Percentiles rank a stretch among this genome's conserved stretches.
phyloP scores from a whole-genome alignment of 2,888 invertebrate species.

The Boloria selene region DNA sequence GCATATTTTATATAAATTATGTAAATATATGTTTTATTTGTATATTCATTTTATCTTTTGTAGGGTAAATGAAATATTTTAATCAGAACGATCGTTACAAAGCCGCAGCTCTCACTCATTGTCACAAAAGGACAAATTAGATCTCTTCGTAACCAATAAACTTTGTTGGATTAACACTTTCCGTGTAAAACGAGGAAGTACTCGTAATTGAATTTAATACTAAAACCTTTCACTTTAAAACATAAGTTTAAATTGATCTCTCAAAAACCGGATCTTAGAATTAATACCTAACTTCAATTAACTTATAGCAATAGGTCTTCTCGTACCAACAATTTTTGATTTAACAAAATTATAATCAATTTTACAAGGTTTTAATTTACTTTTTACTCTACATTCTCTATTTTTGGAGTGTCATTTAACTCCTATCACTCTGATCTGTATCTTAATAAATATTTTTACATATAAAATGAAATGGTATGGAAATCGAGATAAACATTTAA shows the following conservation, averaged over 20 bases:
- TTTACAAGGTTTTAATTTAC: too few relatives aligned
- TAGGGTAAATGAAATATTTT: conserved; percentile 10
- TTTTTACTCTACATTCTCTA: too few relatives aligned
- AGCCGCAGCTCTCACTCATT: conserved; percentile 19
- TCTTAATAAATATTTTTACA: too few relatives aligned
- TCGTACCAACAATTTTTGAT: too few relatives aligned
- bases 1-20: too few relatives aligned
- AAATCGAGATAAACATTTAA: too few relatives aligned
- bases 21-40: background rate
- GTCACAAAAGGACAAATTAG: conserved; percentile 31
- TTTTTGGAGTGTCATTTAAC: too few relatives aligned
- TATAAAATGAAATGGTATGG: too few relatives aligned
- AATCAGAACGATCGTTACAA: conserved; percentile 16
- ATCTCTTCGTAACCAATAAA: conserved; percentile 32
- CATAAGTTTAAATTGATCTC: conserved; percentile 30
- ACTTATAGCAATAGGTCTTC: background rate
- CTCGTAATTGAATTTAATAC: conserved; percentile 31
- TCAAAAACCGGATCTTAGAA: conserved; percentile 12
- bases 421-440: too few relatives aligned
- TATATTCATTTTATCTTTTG: background rate
- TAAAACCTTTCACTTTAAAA: conserved; percentile 28
- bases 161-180: conserved; percentile 32
- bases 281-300: conserved; percentile 1
- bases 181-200: conserved; percentile 28
- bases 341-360: too few relatives aligned